Evolutionary conservation across 2,888 invertebrate genomes (phyloP), one percentile per base, ranked within the genome.

Genomic region (Campoletis raptor): DNA sequence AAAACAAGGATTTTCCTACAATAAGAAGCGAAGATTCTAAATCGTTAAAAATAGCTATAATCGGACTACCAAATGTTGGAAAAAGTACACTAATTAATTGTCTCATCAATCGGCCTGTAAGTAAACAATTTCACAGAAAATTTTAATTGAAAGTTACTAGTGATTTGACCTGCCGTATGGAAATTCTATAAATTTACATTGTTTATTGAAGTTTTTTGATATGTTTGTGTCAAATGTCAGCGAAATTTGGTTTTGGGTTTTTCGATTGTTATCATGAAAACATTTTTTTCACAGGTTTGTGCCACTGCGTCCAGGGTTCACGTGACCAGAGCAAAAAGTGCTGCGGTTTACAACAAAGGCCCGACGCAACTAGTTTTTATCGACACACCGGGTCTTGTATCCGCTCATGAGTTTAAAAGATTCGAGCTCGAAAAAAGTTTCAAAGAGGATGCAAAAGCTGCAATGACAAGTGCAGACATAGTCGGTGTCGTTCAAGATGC

Each of bases 51-150:
- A 81, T 89, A 40, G 98, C 99, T 9, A 96, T 99, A 36, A 96
- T 99, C 89, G 99, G 99, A 3, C 95, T 97, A 18, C 99, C 99
- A 5, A 99, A 99, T 95, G 97, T 97, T 74, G 99, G 99, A 42
- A 99, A 99, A 94, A 99, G 99, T 93, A 99, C 99, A 0, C 95
- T 99, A 45, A 97, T 99, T 45, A 99, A 99, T 94, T 96, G 96
- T 91, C 95, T 99, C 37, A 96, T 98, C 79, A 96, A 97, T 87
- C 96, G 97, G 94, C 96, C 96, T 94, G 98, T 98, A 94, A 93
- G 94, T 93, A 76, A 61, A 64, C 42, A 74, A 24, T 61, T 57
- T 81, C 67, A 36, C 4, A 12, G 30, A 40, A 74, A 42, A n/a
- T 30, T 37, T 61, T 77, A 64, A 57, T 30, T 78, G 36, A 77